Percentiles rank a stretch among this genome's conserved stretches.
phyloP scores from a whole-genome alignment of 2,888 invertebrate genomes.

The Lasioglossum figueresi region DNA sequence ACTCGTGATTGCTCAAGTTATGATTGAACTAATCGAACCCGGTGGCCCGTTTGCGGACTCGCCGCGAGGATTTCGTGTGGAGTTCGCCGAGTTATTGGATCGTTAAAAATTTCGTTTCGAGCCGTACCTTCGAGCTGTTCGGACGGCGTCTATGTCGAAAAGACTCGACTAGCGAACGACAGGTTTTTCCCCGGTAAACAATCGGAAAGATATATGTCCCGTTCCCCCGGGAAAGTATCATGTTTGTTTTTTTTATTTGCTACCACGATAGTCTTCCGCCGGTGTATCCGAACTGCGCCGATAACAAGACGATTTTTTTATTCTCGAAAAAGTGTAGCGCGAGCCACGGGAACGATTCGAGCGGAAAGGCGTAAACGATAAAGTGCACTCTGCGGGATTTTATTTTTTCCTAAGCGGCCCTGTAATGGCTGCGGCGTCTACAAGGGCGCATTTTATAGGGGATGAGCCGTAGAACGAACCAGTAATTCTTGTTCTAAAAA shows the following conservation, averaged over 20 bases:
- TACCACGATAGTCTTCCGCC: neutral
- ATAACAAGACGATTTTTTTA: slow-evolving; percentile 2
- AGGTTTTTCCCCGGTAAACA: neutral
- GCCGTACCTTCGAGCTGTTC: neutral
- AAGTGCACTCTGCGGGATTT: slow-evolving; percentile 5
- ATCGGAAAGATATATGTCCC: neutral
- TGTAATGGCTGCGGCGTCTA: neutral
- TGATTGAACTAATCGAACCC: slow-evolving; percentile 55
- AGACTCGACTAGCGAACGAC: too few species aligned
- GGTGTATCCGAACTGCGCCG: neutral
- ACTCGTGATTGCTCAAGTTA: slow-evolving; percentile 44
- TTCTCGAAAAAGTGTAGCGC: neutral
- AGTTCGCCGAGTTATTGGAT: neutral
- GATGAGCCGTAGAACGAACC: neutral
- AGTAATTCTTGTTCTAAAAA: neutral
- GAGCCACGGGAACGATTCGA: neutral
- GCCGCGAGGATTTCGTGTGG: neutral
- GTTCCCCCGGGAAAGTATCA: neutral
- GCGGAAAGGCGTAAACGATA: neutral
- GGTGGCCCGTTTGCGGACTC: slow-evolving; percentile 17
- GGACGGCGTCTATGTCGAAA: neutral
- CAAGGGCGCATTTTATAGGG: neutral
- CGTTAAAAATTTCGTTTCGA: slow-evolving; percentile 32
- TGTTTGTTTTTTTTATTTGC: neutral
- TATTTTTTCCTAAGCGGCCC: neutral